These are phyloP conservation scores for Pangasianodon gigas DNA, from an alignment of 2,113 vertebrate species.

Conservation along the genomic window DNA sequence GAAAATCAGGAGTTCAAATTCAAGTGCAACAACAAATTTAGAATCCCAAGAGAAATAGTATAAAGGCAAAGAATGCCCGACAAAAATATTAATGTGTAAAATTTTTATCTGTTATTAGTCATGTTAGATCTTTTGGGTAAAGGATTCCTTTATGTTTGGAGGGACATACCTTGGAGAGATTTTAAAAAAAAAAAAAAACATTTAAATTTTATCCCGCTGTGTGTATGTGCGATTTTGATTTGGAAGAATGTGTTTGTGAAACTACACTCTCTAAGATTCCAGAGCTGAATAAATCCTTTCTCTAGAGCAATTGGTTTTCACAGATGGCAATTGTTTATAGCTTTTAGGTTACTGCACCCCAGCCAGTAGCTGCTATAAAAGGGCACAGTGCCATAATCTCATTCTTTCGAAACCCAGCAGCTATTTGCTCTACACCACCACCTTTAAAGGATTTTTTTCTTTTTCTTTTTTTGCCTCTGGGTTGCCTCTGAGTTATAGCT, in stretches of 20 bases:
- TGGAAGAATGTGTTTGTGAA: background rate
- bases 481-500: no score
- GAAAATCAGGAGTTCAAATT: background rate
- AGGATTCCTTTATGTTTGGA: background rate
- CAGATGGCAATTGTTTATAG: slow-evolving; percentile 4
- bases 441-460: background rate
- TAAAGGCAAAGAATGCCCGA: background rate
- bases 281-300: background rate
- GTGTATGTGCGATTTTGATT: slow-evolving; percentile 5
- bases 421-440: slow-evolving; percentile 23
- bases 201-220: background rate
- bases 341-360: slow-evolving; percentile 6
- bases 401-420: slow-evolving; percentile 53
- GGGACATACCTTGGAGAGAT: background rate
- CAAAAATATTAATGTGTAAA: background rate
- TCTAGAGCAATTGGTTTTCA: background rate
- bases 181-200: background rate
- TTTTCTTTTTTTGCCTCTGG: background rate
- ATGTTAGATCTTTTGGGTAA: background rate
- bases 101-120: background rate
- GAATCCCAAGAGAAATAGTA: background rate
- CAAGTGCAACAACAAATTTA: background rate
- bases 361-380: slow-evolving; percentile 11
- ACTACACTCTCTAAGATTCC: background rate
- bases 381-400: background rate